Percentiles rank a stretch among this genome's conserved stretches.
phyloP scores from a whole-genome alignment of 2,113 vertebrate species.

The Pedionomus torquatus region DNA sequence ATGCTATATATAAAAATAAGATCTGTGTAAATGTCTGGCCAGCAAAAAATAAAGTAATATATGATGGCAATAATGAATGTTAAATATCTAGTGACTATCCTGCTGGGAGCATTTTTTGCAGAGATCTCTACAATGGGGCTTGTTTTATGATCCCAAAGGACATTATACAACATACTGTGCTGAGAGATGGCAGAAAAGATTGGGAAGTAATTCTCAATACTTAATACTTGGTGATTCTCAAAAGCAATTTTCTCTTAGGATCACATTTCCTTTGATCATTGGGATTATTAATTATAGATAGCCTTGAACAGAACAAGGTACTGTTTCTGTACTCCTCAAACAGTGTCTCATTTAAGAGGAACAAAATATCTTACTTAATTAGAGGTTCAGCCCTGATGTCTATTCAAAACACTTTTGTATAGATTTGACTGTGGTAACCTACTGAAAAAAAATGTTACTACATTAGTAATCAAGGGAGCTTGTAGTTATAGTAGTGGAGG shows the following conservation, averaged over 20 bases:
- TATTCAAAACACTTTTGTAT: not conserved
- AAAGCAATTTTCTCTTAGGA: conserved; percentile 35
- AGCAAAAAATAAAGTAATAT: not conserved
- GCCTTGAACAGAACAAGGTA: conserved; percentile 16
- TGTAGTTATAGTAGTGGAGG: not conserved
- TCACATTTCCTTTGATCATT: conserved; percentile 28
- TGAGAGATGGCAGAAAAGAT: not conserved
- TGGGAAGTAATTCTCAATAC: not conserved
- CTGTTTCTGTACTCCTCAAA: not conserved
- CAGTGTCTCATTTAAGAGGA: conserved; percentile 1
- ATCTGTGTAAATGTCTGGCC: not conserved
- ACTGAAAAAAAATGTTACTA: not conserved
- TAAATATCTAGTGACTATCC: not conserved
- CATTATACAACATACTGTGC: not conserved
- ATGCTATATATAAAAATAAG: not conserved
- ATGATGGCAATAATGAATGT: not conserved
- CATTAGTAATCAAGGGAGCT: not conserved
- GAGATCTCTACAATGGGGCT: not conserved
- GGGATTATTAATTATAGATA: conserved; percentile 40
- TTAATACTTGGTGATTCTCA: conserved; percentile 23
- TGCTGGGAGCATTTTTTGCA: not conserved
- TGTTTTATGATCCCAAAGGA: conserved; percentile 12
- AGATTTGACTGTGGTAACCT: not conserved
- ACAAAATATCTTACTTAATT: conserved; percentile 37
- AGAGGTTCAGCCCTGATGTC: not conserved